These are phyloP conservation scores for Plectropomus leopardus DNA, from an alignment of 2,113 vertebrate genomes.

Conservation along the genomic window DNA sequence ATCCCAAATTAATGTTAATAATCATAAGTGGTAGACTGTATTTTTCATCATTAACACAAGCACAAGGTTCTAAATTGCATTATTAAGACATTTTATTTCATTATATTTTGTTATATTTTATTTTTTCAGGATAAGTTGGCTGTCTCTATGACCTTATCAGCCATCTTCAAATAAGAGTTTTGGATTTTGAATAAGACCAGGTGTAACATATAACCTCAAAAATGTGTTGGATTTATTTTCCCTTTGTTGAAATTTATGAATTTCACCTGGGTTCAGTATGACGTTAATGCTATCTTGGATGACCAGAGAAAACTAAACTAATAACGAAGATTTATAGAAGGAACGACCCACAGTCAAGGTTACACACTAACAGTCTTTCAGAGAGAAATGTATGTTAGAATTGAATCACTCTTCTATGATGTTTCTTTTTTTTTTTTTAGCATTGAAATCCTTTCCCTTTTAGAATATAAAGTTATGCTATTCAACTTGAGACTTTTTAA, in stretches of 20 bases:
- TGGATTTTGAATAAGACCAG: background rate
- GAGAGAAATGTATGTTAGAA: background rate
- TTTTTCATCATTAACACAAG: too few species aligned
- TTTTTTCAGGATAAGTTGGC: too few species aligned
- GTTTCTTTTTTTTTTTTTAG: background rate
- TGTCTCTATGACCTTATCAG: background rate
- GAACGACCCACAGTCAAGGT: background rate
- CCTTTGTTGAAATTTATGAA: background rate
- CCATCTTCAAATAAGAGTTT: background rate
- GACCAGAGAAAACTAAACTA: too few species aligned
- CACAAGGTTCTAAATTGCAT: too few species aligned
- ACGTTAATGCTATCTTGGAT: too few species aligned
- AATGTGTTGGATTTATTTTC: too few species aligned
- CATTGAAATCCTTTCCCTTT: background rate
- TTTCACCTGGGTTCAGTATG: background rate
- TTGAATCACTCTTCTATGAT: background rate
- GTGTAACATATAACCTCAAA: background rate
- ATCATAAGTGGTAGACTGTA: too few species aligned
- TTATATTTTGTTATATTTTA: too few species aligned
- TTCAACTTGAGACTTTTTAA: background rate
- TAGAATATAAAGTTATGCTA: background rate
- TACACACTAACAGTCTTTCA: background rate
- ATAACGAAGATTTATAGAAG: too few species aligned
- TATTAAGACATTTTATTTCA: too few species aligned
- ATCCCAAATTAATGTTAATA: too few species aligned